Evolutionary conservation across 2,888 invertebrate genomes (phyloP), one percentile per base, ranked within the genome.

Genomic region (Agrenia bidenticulata): DNA sequence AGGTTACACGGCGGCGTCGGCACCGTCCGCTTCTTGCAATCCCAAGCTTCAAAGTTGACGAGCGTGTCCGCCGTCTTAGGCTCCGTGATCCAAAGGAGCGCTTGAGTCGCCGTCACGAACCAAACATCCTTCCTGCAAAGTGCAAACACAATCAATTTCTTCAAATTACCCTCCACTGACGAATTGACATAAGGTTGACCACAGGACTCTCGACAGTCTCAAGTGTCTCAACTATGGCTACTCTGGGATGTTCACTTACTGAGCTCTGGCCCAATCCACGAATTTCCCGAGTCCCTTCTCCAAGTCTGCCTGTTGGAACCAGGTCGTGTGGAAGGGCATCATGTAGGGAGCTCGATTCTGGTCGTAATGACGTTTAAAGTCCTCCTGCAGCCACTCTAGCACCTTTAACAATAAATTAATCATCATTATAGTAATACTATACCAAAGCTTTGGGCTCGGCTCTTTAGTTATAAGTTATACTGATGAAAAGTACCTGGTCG

Each of bases 281-380:
- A 94, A 94, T 80, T 91, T 91, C 76, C 89, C 88, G 1, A 94
- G 82, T 21, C 93, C 94, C 65, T 83, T 83, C 78, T 92, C 92
- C 13, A 92, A 82, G 77, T 87, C 90, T 78, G 89, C 91, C 76
- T 89, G 91, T 79, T 89, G 92, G 84, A 96, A 95, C 96, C 96
- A 96, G 81, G 94, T 94, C 0, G 95, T 94, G 79, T 96, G 95
- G 86, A 94, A 90, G 0, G 94, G 88, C 92, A 94, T 92, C 92
- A 93, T 92, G 80, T 94, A 94, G 0, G 93, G 92, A 1, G 93
- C 92, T 69, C 89, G 85, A 80, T 93, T 93, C 79, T 92, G 92
- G 32, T 90, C 88, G 78, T 92, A 93, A 80, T 89, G 85, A 26
- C 92, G 84, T 68, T 84, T 85, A 81, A 94, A 94, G 80, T 94